Base-by-base conservation (phyloP, 2,888 invertebrate species). In the Steinernema hermaphroditum region DNA sequence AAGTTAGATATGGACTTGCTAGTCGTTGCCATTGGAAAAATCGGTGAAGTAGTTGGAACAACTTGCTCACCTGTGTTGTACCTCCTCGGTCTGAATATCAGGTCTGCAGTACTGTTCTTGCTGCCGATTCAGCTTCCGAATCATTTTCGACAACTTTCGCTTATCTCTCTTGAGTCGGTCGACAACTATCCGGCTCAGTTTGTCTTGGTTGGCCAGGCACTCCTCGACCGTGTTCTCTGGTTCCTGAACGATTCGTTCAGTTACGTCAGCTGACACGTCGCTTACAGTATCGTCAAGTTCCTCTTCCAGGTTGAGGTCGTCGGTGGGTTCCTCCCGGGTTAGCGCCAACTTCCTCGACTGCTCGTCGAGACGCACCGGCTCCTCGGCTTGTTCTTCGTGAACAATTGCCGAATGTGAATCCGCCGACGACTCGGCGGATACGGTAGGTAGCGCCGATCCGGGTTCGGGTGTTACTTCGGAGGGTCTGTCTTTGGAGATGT, bases 171-270 rank as follows among this genome's bases (percentile, higher is more conserved):
- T 68, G 69, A 81, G 74, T 62, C 76, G 54, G 9, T 76, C 68
- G 0, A 81, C 76, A 19, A 80, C 77, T 41, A 80, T 80, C 0
- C 68, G 69, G 0, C 75, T 70, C 49, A 83, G 75, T 16, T 76
- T 72, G 16, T 79, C 77, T 16, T 72, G 74, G 46, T 83, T 83
- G 8, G 76, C 75, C 9, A 83, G 76, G 50, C 83, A 83, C 57
- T 82, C 83, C 50, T 83, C 83, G 24, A 78, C 79, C 1, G 80
- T 78, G 37, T 81, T 79, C 41, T 69, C 69, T 6, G 69, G 62
- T n/a, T 62, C 62, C 62, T 62, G 16, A 29, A 62, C 54, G 12
- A 16, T 8, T 37, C 37, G 37, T 37, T 37, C 37, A 37, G 37
- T 12, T 4, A 4, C 4, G 2, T 54, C 14, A 54, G 24, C 27